Evolutionary conservation across 2,797 vertebrate genomes (phyloP).

Genomic region (Erpetoichthys calabaricus): DNA sequence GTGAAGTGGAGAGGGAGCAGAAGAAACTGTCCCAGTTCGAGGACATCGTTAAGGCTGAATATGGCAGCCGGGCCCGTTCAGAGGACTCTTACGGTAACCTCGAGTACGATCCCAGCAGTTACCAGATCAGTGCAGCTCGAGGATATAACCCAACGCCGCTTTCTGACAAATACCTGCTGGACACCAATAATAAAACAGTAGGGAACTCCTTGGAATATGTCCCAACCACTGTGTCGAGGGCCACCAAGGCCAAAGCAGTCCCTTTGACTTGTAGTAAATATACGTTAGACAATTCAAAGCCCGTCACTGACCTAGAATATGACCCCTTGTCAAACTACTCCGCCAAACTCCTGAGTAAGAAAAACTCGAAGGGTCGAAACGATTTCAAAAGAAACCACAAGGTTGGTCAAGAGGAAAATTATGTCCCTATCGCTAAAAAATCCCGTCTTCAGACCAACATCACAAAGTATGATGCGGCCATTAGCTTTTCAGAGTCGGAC

Average conservation of each 20-base stretch:
- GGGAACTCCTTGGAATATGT: slow-evolving; percentile 72
- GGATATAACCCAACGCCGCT: slow-evolving; percentile 77
- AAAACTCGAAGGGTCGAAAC: slow-evolving; percentile 26
- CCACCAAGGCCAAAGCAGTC: slow-evolving; percentile 41
- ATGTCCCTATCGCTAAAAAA: slow-evolving; percentile 51
- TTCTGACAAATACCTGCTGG: slow-evolving; percentile 78
- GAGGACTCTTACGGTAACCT: slow-evolving; percentile 37
- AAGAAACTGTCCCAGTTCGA: slow-evolving; percentile 62
- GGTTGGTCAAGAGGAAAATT: slow-evolving; percentile 38
- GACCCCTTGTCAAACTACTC: slow-evolving; percentile 92
- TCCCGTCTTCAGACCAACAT: slow-evolving; percentile 27
- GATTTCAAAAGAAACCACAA: slow-evolving; percentile 35
- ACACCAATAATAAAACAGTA: slow-evolving; percentile 40
- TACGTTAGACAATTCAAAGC: slow-evolving; percentile 73
- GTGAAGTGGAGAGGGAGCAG: slow-evolving; percentile 78
- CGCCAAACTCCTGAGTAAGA: slow-evolving; percentile 58
- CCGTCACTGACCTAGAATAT: slow-evolving; percentile 85
- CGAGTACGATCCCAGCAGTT: slow-evolving; percentile 66
- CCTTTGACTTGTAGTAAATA: slow-evolving; percentile 64
- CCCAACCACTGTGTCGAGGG: slow-evolving; percentile 58
- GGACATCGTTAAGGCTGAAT: slow-evolving; percentile 48
- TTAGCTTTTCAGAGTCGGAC: slow-evolving; percentile 72
- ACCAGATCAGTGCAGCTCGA: slow-evolving; percentile 39
- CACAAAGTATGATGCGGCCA: slow-evolving; percentile 38
- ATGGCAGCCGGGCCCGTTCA: slow-evolving; percentile 36